These are phyloP conservation scores for Mus musculus DNA, from an alignment of 2,113 vertebrate species.

Conservation along the genomic window GRCm39 chr16:68335001-68335500, in stretches of 20 bases:
- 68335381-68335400: neutral
- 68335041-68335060: neutral
- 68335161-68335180: fast-evolving
- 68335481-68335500: neutral
- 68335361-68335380: neutral
- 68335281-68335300: neutral
- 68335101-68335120: neutral
- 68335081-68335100: neutral
- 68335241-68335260: no score
- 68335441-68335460: neutral
- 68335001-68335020: neutral
- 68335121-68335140: neutral
- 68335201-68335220: neutral
- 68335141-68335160: neutral
- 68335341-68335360: neutral
- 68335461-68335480: neutral
- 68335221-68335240: no score
- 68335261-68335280: neutral
- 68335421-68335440: neutral
- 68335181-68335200: neutral
- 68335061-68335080: neutral
- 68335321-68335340: neutral
- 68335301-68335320: neutral
- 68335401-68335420: neutral
- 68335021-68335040: neutral